Evolutionary conservation across 2,113 vertebrate genomes (phyloP).

Genomic region (Microtus pennsylvanicus): DNA sequence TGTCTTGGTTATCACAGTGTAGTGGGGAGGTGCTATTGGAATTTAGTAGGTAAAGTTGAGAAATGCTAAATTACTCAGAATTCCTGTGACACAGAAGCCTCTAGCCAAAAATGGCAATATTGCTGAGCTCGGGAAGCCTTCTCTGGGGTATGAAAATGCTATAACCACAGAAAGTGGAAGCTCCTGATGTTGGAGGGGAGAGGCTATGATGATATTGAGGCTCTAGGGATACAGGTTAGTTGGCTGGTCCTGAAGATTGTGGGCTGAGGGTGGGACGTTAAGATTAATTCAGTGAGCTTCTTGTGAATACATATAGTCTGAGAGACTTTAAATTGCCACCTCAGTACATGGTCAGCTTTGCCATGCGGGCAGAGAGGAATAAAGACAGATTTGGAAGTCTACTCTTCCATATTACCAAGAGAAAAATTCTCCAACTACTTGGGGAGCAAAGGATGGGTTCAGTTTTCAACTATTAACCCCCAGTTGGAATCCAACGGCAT

Average conservation of each 20-base stretch:
- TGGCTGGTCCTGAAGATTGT: neutral
- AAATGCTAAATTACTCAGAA: neutral
- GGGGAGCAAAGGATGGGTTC: neutral
- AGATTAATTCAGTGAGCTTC: neutral
- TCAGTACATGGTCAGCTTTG: neutral
- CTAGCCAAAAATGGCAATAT: neutral
- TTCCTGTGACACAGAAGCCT: neutral
- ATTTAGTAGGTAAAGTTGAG: neutral
- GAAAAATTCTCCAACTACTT: neutral
- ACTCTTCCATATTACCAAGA: neutral
- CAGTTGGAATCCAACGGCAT: neutral
- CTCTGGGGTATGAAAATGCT: neutral
- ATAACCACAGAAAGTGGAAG: neutral
- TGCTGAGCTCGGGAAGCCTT: neutral
- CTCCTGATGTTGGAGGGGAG: no score
- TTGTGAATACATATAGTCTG: neutral
- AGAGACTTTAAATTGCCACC: neutral
- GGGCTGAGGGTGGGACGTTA: rapidly evolving
- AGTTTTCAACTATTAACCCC: neutral
- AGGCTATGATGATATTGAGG: neutral
- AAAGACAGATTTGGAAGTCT: neutral
- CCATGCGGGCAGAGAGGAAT: neutral
- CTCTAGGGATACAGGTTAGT: neutral
- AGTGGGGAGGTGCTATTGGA: neutral
- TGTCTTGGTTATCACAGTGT: neutral